phyloP scores from a whole-genome alignment of 1,140 invertebrate species.

The Drosophila persimilis region DNA sequence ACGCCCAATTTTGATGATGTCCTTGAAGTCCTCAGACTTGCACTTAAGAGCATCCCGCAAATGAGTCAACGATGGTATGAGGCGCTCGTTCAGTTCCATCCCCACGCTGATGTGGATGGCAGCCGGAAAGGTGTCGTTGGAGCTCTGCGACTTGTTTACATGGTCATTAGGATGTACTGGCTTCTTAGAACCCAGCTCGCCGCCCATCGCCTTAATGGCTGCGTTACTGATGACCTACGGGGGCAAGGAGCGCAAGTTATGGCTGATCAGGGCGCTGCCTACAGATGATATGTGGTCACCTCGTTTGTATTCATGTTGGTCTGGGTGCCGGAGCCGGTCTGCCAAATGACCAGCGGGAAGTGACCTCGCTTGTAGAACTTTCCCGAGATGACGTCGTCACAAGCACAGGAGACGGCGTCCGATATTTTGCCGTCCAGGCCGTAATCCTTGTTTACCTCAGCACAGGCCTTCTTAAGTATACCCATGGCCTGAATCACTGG shows the following conservation, averaged over 20 bases:
- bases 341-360: slow-evolving; percentile 99
- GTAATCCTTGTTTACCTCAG: slow-evolving; percentile 96
- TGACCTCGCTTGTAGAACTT: slow-evolving; percentile 94
- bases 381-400: slow-evolving; percentile 97
- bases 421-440: slow-evolving; percentile 95
- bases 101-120: slow-evolving; percentile 99
- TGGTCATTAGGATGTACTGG: slow-evolving; percentile 99
- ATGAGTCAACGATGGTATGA: slow-evolving; percentile 91
- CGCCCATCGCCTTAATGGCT: slow-evolving; percentile 97
- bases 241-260: background rate
- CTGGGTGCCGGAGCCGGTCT: slow-evolving; percentile 99
- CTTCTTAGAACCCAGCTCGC: slow-evolving; percentile 94
- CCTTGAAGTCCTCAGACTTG: slow-evolving; percentile 93
- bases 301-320: slow-evolving; percentile 99
- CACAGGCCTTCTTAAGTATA: slow-evolving; percentile 98
- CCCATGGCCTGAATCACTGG: slow-evolving; percentile 97
- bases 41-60: slow-evolving; percentile 89
- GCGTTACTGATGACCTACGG: slow-evolving; percentile 93
- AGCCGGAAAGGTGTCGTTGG: slow-evolving; percentile 99
- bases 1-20: slow-evolving; percentile 97
- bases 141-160: slow-evolving; percentile 99
- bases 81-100: slow-evolving; percentile 91
- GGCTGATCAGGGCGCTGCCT: background rate
- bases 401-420: slow-evolving; percentile 94
- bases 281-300: slow-evolving; percentile 83